Conservation (phyloP, 2,113 vertebrate genomes). For the Tretioscincus oriximinensis region DNA sequence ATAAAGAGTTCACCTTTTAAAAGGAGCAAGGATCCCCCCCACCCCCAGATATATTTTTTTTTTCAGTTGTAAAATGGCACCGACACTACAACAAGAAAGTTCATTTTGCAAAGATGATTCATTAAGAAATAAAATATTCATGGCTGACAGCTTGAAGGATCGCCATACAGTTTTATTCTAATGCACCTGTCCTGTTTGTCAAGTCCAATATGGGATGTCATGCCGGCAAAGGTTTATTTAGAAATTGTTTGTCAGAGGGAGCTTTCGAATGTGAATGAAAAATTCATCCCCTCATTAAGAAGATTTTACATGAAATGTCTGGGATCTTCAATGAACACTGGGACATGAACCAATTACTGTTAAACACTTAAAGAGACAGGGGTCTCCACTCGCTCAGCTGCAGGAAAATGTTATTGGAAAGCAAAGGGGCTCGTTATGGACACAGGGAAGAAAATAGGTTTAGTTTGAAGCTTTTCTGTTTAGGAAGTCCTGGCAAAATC, state of each 20-base stretch:
- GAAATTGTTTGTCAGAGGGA: conserved; percentile 88
- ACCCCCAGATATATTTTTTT: conserved; percentile 60
- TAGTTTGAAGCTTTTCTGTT: conserved; percentile 38
- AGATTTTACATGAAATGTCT: conserved; percentile 87
- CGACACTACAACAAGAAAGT: conserved; percentile 87
- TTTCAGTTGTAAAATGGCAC: conserved; percentile 83
- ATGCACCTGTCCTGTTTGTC: conserved; percentile 98
- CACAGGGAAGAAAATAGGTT: not conserved
- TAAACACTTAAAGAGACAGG: conserved; percentile 84
- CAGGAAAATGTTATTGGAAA: conserved; percentile 58
- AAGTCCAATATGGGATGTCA: conserved; percentile 95
- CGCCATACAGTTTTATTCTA: conserved; percentile 96
- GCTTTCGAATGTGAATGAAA: conserved; percentile 91
- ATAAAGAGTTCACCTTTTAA: conserved; percentile 78
- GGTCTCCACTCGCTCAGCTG: conserved; percentile 70
- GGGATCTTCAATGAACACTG: conserved; percentile 86
- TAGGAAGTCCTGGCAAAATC: conserved; percentile 36
- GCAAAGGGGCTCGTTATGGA: conserved; percentile 58
- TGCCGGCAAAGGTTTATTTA: conserved; percentile 92
- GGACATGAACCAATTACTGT: conserved; percentile 91
- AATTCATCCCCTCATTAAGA: conserved; percentile 94
- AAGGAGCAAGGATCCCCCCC: conserved; percentile 62
- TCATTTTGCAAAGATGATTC: conserved; percentile 89
- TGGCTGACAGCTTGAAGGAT: conserved; percentile 98
- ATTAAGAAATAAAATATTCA: conserved; percentile 94